Evolutionary conservation across 35 echinoderm and acorn worm genomes (phyloP), one percentile per base, ranked within the genome.

Genomic region (Apostichopus japonicus): DNA sequence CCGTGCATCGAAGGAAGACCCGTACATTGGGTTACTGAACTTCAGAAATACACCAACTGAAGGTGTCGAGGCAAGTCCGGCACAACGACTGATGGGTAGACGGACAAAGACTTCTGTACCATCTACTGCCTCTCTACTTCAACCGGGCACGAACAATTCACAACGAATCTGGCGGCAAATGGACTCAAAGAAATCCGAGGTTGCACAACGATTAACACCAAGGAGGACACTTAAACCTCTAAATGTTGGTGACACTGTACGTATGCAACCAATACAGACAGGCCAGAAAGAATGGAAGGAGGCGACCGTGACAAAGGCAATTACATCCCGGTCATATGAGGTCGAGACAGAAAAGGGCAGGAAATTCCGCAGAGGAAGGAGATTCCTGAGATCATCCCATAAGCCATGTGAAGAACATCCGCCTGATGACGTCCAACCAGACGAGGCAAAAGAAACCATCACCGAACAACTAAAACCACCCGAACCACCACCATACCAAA

Each of bases 1-100:
- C 70, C 3, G 23, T 77, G 25, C 65, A 76, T 72, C 88, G 13
- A 53, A 77, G 6, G 65, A 90, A 77, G 88, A 90, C 4, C 71
- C 27, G 44, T 78, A 90, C 44, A 24, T 90, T 51, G 88, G 88
- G 25, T 44, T 4, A 61, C 57, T 61, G 13, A 61, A 61, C 13
- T 61, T 61, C 57, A n/a, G n/a, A n/a, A n/a, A n/a, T n/a, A n/a
- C n/a, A n/a, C n/a, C n/a, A n/a, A n/a, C n/a, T n/a, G n/a, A n/a
- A 61, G 57, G 57, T 61, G 57, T 61, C 13, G 57, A 61, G 8
- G 7, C 7, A 61, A 61, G 57, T 61, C 57, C 57, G 0, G 57
- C 13, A 8, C 57, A 61, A 13, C 57, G 57, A 10, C 57, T 61
- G 57, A 61, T 61, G 57, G 57, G 57, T 13, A 8, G 57, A 8